A percentile compares a stretch with the other conserved stretches of the same genome.
Conservation (phyloP, 2,888 invertebrate genomes). For the Hybos culiciformis region DNA sequence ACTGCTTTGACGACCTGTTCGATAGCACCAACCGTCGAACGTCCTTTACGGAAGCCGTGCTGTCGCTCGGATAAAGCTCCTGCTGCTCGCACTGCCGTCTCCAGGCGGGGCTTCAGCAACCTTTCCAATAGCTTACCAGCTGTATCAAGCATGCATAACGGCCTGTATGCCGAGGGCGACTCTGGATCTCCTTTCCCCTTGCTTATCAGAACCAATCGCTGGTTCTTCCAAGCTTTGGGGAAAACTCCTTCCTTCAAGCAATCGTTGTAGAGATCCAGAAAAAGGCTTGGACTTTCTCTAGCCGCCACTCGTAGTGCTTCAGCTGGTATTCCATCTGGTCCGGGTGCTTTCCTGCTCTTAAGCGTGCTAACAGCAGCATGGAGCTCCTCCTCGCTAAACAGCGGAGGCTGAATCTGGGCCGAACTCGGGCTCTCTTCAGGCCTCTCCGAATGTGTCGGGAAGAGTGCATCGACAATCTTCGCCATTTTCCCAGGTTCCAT, state of each 20-base stretch:
- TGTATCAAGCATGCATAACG: background rate
- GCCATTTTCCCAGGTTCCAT: background rate
- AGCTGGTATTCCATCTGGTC: background rate
- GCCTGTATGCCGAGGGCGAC: background rate
- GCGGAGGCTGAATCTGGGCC: background rate
- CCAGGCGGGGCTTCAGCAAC: conserved; percentile 1
- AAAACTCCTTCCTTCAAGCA: background rate
- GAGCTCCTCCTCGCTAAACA: background rate
- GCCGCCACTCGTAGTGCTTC: background rate
- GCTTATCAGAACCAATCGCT: background rate
- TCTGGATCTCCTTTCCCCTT: background rate
- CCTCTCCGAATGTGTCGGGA: background rate
- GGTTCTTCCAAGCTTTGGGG: background rate
- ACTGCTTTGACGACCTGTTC: background rate
- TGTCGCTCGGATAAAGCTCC: background rate
- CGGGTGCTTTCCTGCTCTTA: background rate
- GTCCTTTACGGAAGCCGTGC: background rate
- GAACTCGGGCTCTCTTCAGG: background rate
- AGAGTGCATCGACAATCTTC: background rate
- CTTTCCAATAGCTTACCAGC: background rate
- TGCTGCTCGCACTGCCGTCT: background rate
- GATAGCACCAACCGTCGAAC: background rate
- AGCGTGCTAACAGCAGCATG: background rate
- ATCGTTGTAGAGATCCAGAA: background rate
- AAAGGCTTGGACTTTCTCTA: background rate